These are phyloP conservation scores for Cynodonichthys magdalenae DNA, from an alignment of 2,797 vertebrate species.

Conservation along the genomic window DNA sequence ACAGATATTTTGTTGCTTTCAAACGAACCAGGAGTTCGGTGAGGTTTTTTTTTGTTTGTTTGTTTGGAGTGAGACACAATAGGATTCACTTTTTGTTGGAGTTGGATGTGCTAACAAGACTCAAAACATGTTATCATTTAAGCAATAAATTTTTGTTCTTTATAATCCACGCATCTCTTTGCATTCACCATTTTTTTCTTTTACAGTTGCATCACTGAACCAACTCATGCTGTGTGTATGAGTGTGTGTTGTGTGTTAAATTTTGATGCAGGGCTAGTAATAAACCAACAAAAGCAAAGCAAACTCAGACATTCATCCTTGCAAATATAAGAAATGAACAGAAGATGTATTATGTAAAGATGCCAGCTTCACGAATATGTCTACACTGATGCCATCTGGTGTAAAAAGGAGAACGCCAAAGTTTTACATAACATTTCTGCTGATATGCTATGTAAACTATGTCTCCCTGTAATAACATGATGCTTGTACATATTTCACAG, in stretches of 20 bases:
- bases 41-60: conserved; percentile 1
- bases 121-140: background rate
- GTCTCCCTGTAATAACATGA: conserved; percentile 4
- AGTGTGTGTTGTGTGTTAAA: conserved; percentile 28
- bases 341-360: conserved; percentile 23
- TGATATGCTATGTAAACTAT: conserved; percentile 21
- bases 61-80: conserved; percentile 11
- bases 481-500: conserved; percentile 4
- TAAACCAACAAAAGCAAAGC: conserved; percentile 50
- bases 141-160: conserved; percentile 7
- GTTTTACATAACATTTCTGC: conserved; percentile 16
- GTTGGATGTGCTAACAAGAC: conserved; percentile 7
- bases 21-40: conserved; percentile 23
- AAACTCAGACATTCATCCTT: conserved; percentile 49
- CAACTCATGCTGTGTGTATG: conserved; percentile 13
- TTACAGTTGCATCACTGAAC: conserved; percentile 25
- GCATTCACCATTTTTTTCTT: conserved; percentile 8
- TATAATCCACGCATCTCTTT: background rate
- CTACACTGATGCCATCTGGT: conserved; percentile 13
- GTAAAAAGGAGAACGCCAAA: conserved; percentile 10
- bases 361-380: background rate
- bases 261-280: conserved; percentile 21
- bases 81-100: background rate
- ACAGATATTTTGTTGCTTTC: conserved; percentile 15
- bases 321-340: conserved; percentile 49